Base-by-base conservation (phyloP, 1,140 invertebrate genomes). In the Xylocopa sonorina region DNA sequence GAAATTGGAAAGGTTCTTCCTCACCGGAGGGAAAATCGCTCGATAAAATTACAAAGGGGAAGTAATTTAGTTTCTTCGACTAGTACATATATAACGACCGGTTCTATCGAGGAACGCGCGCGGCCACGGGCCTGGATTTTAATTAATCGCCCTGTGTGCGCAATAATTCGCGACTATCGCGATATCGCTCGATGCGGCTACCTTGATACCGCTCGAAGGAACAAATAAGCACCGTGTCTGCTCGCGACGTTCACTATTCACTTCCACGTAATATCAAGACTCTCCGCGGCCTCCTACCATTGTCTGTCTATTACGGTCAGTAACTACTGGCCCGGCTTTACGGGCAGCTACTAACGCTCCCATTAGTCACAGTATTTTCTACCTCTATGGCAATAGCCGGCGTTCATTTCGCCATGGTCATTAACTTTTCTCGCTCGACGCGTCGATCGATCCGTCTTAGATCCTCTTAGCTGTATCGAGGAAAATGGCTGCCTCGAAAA, bases 241-340 rank as follows among this genome's bases (percentile, higher is more conserved):
- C 18, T 60, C 32, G 16, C 43, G 75, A 77, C 66, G 53, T 18
- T 50, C 75, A 50, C 66, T 48, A 69, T 77, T 77, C 75, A 14
- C 66, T 71, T 71, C 67, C 43, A 58, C 2, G 75, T 78, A 78
- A 78, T 78, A 60, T 71, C 75, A 24, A 43, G 32, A 32, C 50
- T 27, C 27, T n/a, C 5, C 34, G 29, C 14, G 58, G 38, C 66
- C 34, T 41, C n/a, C 55, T 64, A 10, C 72, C 77, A 84, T 83
- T 83, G 81, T 53, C 77, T 57, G 82, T 76, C 68, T 58, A 80
- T 84, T 84, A 84, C 71, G 71, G 82, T 83, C 82, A 83, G 81
- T 83, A 83, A 80, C 83, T 84, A 80, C 66, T 57, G 77, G 53
- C 34, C 66, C 60, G 21, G 24, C 75, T 64, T 69, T 78, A 77